Evolutionary conservation across 2,113 vertebrate genomes (phyloP), one percentile per base, ranked within the genome.

Genomic region (Ophiodon elongatus): DNA sequence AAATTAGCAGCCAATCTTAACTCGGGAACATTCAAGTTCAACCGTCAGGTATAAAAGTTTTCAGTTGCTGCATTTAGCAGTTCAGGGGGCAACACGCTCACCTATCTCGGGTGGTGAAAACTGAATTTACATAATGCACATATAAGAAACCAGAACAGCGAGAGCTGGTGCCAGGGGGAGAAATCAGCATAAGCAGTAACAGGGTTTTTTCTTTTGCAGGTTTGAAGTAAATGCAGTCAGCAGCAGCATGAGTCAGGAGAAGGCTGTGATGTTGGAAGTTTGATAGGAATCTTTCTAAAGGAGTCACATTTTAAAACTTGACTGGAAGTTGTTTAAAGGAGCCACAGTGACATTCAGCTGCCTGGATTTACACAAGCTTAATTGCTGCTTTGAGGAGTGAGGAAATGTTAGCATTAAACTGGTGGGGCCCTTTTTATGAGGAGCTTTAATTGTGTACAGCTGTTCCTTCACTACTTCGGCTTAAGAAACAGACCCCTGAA

Each of bases 1-100:
- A 88, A 91, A 91, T 86, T 76, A 81, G 54, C 82, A 86, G 25
- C 23, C 35, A 72, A 72, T 54, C 54, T 72, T 45, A 25, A 65
- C 57, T 88, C 35, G 68, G 37, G 10, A 73, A 80, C 37, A 1
- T 39, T 56, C 35, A 71, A 80, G 74, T 79, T 54, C 35, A 71
- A 4, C 39, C n/a, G 29, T 72, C 71, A 33, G 74, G n/a, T 14
- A 57, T n/a, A 27, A 27, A 27, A 25, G 10, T 25, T 57, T 52
- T 27, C n/a, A 57, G 54, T 57, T 57, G 54, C 54, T 27, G 54
- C 27, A 14, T 57, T 57, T n/a, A 10, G n/a, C n/a, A 57, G n/a
- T 57, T 57, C 54, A 27, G n/a, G n/a, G n/a, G 54, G 54, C 54
- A 57, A 43, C 33, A 39, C 59, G 27, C n/a, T 59, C 27, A 17